A percentile compares a stretch with the other conserved stretches of the same genome.
Evolutionary conservation across 2,113 vertebrate genomes (phyloP).

Genomic region (Macquaria ambigua): DNA sequence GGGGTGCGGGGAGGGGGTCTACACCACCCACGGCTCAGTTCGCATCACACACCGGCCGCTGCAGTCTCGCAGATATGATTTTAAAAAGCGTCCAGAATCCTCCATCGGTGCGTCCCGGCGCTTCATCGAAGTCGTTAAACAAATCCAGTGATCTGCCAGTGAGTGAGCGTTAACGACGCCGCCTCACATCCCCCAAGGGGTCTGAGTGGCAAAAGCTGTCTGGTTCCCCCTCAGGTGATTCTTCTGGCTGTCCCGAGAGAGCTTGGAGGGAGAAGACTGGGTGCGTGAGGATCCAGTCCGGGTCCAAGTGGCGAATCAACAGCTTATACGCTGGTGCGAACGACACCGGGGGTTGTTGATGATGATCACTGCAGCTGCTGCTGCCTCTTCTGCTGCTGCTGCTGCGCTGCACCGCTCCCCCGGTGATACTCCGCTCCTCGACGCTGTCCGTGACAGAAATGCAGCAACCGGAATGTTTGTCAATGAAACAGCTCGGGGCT

Average conservation of each 20-base stretch:
- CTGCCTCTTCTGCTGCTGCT: constrained; percentile 46
- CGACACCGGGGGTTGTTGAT: constrained; percentile 40
- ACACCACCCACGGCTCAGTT: constrained; percentile 76
- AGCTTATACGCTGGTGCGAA: constrained; percentile 52
- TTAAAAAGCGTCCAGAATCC: constrained; percentile 57
- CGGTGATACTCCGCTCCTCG: constrained; percentile 52
- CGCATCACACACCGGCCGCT: constrained; percentile 71
- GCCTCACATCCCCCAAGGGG: constrained; percentile 55
- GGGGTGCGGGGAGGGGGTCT: constrained; percentile 49
- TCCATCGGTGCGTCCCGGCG: constrained; percentile 72
- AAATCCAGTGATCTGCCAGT: constrained; percentile 52
- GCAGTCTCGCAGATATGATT: constrained; percentile 63
- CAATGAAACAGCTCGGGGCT: constrained; percentile 65
- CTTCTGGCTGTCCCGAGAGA: constrained; percentile 60
- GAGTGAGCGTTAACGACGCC: constrained; percentile 43
- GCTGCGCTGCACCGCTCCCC: constrained; percentile 52
- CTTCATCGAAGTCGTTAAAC: constrained; percentile 53
- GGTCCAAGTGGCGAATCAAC: constrained; percentile 72
- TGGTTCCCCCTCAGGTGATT: constrained; percentile 30
- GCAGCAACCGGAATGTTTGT: constrained; percentile 75
- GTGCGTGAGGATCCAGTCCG: constrained; percentile 33
- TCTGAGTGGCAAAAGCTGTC: constrained; percentile 43
- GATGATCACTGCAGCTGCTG: constrained; percentile 55
- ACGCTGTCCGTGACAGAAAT: constrained; percentile 72
- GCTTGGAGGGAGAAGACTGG: not conserved